These are phyloP conservation scores for Leptopilina drosophilae DNA, from an alignment of 2,888 invertebrate genomes.

Conservation along the genomic window DNA sequence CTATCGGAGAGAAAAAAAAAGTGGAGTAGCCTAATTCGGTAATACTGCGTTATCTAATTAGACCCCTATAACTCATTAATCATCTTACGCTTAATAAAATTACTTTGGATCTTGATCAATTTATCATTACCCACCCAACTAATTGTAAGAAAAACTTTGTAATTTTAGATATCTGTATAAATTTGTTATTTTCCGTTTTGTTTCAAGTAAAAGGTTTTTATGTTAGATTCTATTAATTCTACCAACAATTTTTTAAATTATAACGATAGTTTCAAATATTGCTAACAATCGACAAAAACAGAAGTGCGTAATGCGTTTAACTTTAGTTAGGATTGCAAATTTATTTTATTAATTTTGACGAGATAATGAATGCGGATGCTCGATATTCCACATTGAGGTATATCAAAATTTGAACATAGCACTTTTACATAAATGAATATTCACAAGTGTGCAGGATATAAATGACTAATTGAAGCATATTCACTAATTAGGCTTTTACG, in stretches of 20 bases:
- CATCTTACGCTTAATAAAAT: slow-evolving; percentile 18
- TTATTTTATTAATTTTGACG: background rate
- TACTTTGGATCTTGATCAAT: slow-evolving; percentile 37
- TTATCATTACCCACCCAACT: slow-evolving; percentile 49
- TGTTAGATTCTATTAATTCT: slow-evolving; percentile 11
- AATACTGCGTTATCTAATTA: slow-evolving; percentile 21
- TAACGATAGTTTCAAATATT: too few species aligned
- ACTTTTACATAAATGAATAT: background rate
- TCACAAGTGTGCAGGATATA: background rate
- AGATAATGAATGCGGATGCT: slow-evolving; percentile 25
- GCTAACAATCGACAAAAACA: too few species aligned
- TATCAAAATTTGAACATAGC: background rate
- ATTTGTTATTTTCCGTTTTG: slow-evolving; percentile 22
- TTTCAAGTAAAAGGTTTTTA: slow-evolving; percentile 47
- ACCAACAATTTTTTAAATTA: too few species aligned
- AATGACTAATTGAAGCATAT: background rate
- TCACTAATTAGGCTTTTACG: background rate
- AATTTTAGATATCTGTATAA: background rate
- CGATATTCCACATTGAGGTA: background rate
- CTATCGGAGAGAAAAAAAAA: background rate
- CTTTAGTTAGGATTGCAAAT: too few species aligned
- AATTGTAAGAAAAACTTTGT: slow-evolving; percentile 23
- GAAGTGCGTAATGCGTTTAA: too few species aligned
- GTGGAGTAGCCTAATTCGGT: slow-evolving; percentile 17
- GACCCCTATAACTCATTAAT: slow-evolving; percentile 6